phyloP scores from a whole-genome alignment of 92 coral and sea anemone genomes.

The Zoanthus gigantus region DNA sequence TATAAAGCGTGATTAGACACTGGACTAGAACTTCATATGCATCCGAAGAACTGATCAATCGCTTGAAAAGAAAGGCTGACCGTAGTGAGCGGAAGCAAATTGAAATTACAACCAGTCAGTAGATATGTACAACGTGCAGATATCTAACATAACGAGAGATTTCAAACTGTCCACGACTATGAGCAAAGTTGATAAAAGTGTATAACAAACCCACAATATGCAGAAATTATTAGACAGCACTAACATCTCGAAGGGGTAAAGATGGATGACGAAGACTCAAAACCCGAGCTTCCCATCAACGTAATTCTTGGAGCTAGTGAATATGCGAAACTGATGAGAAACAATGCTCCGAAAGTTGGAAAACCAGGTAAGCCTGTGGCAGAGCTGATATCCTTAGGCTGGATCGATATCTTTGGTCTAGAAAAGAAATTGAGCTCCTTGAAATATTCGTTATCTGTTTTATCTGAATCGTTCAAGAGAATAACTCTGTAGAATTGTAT shows the following conservation, averaged over 20 bases:
- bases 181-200: conserved; percentile 32
- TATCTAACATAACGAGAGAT: not conserved
- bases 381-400: conserved; percentile 55
- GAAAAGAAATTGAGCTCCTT: too few relatives aligned
- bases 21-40: conserved; percentile 48
- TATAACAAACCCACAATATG: conserved; percentile 40
- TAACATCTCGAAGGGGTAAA: conserved; percentile 20
- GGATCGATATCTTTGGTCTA: not conserved
- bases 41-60: conserved; percentile 30
- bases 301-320: conserved; percentile 52
- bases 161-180: not conserved
- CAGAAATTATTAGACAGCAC: conserved; percentile 7
- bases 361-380: conserved; percentile 32
- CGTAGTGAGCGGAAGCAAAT: conserved; percentile 16
- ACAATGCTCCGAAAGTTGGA: conserved; percentile 30
- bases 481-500: too few relatives aligned
- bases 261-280: conserved; percentile 36
- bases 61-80: conserved; percentile 24
- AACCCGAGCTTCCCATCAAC: conserved; percentile 36
- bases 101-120: conserved; percentile 52
- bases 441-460: too few relatives aligned
- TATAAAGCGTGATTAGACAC: conserved; percentile 5
- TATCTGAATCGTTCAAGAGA: too few relatives aligned
- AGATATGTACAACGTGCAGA: conserved; percentile 24
- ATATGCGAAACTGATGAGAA: conserved; percentile 45